Conservation (phyloP, 2,888 invertebrate species). For the Leucoptera coffeella region DNA sequence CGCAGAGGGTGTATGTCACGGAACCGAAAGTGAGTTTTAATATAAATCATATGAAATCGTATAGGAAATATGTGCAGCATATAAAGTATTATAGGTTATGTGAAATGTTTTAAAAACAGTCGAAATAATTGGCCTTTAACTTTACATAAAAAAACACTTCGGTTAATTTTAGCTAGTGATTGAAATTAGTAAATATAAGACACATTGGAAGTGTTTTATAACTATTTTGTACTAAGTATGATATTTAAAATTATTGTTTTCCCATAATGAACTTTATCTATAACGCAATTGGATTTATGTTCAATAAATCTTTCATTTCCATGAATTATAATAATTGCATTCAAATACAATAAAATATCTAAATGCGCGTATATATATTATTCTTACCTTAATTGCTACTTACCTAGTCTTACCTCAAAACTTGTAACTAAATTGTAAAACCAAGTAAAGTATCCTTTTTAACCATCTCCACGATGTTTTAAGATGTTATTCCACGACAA, state of each 20-base stretch:
- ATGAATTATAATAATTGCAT: no score
- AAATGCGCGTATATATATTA: no score
- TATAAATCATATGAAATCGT: neutral
- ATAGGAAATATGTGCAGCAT: neutral
- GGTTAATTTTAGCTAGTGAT: neutral
- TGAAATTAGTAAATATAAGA: neutral
- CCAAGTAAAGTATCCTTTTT: neutral
- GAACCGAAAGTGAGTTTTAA: constrained; percentile 14
- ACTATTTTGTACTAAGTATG: no score
- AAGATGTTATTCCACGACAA: constrained; percentile 12
- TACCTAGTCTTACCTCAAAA: neutral
- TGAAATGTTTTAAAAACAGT: neutral
- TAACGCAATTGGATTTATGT: no score
- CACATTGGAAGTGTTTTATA: no score
- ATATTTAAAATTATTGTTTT: no score
- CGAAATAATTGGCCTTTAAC: neutral
- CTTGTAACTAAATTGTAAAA: neutral
- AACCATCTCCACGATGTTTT: constrained; percentile 1
- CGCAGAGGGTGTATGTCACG: constrained; percentile 12
- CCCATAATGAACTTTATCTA: no score
- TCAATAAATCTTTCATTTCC: no score
- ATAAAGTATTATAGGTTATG: neutral
- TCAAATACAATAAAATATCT: no score
- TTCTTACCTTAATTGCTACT: neutral
- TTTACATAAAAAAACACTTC: neutral